A percentile compares a stretch with the other conserved stretches of the same genome.
Conservation (phyloP, 2,888 invertebrate genomes). For the Hydriomena furcata region DNA sequence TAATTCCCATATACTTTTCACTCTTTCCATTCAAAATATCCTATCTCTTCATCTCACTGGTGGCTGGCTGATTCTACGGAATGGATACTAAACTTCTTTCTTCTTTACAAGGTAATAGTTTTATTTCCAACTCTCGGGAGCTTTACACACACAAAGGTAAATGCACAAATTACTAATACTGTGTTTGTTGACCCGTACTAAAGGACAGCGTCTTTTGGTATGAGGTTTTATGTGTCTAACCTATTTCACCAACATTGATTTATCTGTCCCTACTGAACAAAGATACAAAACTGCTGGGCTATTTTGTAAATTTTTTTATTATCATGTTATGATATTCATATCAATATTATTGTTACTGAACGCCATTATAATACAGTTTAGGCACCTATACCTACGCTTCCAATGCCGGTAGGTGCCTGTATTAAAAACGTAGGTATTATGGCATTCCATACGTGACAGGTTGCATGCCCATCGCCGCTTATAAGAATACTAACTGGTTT, state of each 20-base stretch:
- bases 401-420: too few relatives aligned
- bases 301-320: too few relatives aligned
- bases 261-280: not conserved
- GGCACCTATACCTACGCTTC: too few relatives aligned
- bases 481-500: too few relatives aligned
- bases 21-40: slow-evolving; percentile 6
- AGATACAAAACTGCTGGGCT: too few relatives aligned
- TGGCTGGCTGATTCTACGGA: slow-evolving; percentile 18
- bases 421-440: too few relatives aligned
- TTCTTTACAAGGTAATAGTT: slow-evolving; percentile 23
- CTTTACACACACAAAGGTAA: slow-evolving; percentile 27
- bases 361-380: too few relatives aligned
- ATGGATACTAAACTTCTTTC: slow-evolving; percentile 18
- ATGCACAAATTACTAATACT: slow-evolving; percentile 19
- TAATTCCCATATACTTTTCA: not conserved
- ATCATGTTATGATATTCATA: too few relatives aligned
- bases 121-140: slow-evolving; percentile 18
- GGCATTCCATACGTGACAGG: too few relatives aligned
- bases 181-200: not conserved
- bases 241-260: slow-evolving; percentile 17
- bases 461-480: too few relatives aligned
- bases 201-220: not conserved
- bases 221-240: not conserved
- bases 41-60: slow-evolving; percentile 10
- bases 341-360: too few relatives aligned